Conservation (phyloP, 2,797 vertebrate species). For the Dendrocincla tyrannina region DNA sequence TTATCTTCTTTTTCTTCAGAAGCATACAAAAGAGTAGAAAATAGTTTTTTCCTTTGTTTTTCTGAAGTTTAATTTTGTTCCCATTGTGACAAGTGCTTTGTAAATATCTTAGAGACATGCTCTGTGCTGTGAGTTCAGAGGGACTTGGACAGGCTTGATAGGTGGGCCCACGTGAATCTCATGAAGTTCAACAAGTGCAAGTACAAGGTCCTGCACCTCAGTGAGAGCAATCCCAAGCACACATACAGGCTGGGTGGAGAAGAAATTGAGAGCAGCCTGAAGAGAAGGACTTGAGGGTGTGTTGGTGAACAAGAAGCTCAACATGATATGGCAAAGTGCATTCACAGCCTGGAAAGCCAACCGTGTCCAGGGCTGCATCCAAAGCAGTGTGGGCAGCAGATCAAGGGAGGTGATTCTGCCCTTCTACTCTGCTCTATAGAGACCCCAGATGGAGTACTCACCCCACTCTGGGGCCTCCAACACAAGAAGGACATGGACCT, state of each 20-base stretch:
- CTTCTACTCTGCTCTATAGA: not conserved
- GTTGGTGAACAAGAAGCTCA: not conserved
- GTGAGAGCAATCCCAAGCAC: not conserved
- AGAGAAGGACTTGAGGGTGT: not conserved
- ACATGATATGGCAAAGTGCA: not conserved
- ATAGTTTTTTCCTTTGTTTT: not conserved
- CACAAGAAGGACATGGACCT: not conserved
- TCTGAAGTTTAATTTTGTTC: constrained; percentile 1
- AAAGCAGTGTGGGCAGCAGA: not conserved
- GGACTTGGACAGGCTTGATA: not conserved
- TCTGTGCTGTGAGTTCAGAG: not conserved
- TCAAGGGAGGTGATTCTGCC: not conserved
- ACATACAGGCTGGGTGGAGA: not conserved
- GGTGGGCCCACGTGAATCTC: not conserved
- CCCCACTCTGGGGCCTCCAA: not conserved
- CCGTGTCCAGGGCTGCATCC: not conserved
- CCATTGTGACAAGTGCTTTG: not conserved
- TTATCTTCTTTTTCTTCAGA: not conserved
- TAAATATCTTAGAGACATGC: not conserved
- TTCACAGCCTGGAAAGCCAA: not conserved
- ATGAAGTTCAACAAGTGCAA: not conserved
- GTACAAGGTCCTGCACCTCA: not conserved
- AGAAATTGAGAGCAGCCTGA: not conserved
- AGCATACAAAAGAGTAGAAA: not conserved
- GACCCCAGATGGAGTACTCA: not conserved